phyloP scores from a whole-genome alignment of 2,888 invertebrate species.

The Drosophila peninsularis region DNA sequence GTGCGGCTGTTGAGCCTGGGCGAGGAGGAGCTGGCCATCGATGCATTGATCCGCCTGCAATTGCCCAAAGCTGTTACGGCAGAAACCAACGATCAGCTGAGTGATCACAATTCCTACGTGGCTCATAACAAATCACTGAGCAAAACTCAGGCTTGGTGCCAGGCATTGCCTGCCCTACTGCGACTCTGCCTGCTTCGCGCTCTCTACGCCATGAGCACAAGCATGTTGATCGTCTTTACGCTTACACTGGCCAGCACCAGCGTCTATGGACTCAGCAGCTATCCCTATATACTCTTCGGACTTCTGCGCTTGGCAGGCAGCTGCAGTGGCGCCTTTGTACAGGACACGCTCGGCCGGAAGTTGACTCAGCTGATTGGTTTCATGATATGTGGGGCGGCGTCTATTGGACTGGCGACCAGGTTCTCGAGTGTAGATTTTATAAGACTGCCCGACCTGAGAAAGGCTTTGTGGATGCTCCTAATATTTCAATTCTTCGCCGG shows the following conservation, averaged over 20 bases:
- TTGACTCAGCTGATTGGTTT: constrained; percentile 64
- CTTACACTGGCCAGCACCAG: constrained; percentile 55
- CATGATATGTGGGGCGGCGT: constrained; percentile 58
- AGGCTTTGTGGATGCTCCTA: constrained; percentile 67
- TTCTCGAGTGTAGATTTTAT: constrained; percentile 47
- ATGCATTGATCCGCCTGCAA: constrained; percentile 67
- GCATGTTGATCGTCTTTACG: constrained; percentile 59
- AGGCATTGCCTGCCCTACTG: constrained; percentile 70
- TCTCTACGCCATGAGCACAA: constrained; percentile 69
- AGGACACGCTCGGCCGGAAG: constrained; percentile 76
- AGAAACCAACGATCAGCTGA: constrained; percentile 69
- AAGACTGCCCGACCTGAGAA: constrained; percentile 32
- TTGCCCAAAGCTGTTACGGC: constrained; percentile 41
- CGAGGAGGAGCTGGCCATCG: constrained; percentile 68
- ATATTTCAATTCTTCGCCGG: constrained; percentile 73
- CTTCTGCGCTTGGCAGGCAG: constrained; percentile 68
- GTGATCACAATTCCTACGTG: constrained; percentile 73
- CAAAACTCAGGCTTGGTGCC: constrained; percentile 36
- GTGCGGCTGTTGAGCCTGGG: constrained; percentile 59
- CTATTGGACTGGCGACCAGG: constrained; percentile 69
- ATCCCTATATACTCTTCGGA: constrained; percentile 68
- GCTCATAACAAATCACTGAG: constrained; percentile 54
- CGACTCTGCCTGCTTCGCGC: constrained; percentile 75
- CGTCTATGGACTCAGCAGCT: constrained; percentile 63
- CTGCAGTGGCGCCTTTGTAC: constrained; percentile 49